Evolutionary conservation across 2,888 invertebrate genomes (phyloP).

Genomic region (Sarcophaga caerulescens): DNA sequence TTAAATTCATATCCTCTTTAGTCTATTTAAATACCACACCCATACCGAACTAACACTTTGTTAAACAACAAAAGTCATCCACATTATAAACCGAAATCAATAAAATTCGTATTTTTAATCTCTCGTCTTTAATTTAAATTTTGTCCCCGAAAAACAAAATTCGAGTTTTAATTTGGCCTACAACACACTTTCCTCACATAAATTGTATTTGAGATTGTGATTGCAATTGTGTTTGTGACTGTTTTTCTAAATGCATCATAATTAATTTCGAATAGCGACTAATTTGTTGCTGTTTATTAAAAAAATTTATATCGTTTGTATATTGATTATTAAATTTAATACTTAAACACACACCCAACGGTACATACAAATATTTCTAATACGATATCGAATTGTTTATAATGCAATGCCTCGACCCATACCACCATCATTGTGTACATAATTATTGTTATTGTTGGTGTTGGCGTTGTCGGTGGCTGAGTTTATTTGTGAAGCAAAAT

Average conservation of each 20-base stretch:
- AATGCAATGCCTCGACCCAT: too few species aligned
- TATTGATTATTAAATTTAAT: slow-evolving; percentile 48
- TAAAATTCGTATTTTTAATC: slow-evolving; percentile 9
- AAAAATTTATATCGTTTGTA: slow-evolving; percentile 45
- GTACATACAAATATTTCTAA: slow-evolving; percentile 11
- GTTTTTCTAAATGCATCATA: not conserved
- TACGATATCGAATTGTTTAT: slow-evolving; percentile 24
- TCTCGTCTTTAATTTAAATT: slow-evolving; percentile 10
- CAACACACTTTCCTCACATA: too few species aligned
- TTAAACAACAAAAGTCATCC: too few species aligned
- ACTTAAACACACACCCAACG: slow-evolving; percentile 30
- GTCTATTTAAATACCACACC: too few species aligned
- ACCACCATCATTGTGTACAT: not conserved
- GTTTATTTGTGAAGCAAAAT: slow-evolving; percentile 7
- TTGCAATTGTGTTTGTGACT: not conserved
- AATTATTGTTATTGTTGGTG: slow-evolving; percentile 46
- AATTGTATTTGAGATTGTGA: not conserved
- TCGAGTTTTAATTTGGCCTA: not conserved
- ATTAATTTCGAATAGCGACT: slow-evolving; percentile 8
- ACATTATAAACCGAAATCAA: not conserved
- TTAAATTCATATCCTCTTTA: too few species aligned
- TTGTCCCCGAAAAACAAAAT: slow-evolving; percentile 17
- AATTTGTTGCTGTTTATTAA: slow-evolving; percentile 53
- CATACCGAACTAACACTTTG: too few species aligned
- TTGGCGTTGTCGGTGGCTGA: not conserved